Conservation (phyloP, 2,113 vertebrate species). For the Corvus cornix region DNA sequence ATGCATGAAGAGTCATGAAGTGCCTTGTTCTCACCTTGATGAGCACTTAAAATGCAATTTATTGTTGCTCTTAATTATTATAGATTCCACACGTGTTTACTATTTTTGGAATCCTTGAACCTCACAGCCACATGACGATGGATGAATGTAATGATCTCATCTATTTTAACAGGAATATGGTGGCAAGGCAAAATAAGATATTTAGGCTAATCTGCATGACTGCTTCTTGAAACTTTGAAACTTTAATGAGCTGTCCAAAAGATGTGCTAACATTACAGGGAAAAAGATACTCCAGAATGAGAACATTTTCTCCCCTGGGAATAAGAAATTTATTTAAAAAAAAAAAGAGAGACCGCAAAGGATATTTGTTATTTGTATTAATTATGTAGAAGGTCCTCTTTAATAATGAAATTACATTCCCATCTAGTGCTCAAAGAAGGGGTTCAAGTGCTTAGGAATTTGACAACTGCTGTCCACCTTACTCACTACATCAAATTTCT, state of each 20-base stretch:
- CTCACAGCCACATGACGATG: conserved; percentile 66
- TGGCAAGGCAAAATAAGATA: conserved; percentile 64
- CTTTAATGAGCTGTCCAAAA: conserved; percentile 67
- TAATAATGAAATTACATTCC: neutral
- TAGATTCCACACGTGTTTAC: conserved; percentile 67
- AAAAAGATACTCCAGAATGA: conserved; percentile 38
- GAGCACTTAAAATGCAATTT: conserved; percentile 70
- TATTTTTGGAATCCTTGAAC: conserved; percentile 60
- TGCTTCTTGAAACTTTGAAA: conserved; percentile 61
- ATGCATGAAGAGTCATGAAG: conserved; percentile 25
- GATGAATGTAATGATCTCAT: conserved; percentile 61
- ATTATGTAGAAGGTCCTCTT: conserved; percentile 36
- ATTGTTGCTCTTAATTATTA: conserved; percentile 71
- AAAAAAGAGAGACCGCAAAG: neutral
- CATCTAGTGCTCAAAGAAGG: neutral
- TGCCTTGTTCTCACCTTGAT: conserved; percentile 67
- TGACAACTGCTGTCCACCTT: neutral
- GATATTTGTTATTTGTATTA: conserved; percentile 45
- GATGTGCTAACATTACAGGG: conserved; percentile 35
- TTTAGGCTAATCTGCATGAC: conserved; percentile 57
- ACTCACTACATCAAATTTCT: neutral
- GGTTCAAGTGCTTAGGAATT: neutral
- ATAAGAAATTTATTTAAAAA: conserved; percentile 17
- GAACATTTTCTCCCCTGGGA: neutral
- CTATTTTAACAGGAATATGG: conserved; percentile 59